Evolutionary conservation across 2,797 vertebrate genomes (phyloP).

Genomic region (Rhodeus uyekii): DNA sequence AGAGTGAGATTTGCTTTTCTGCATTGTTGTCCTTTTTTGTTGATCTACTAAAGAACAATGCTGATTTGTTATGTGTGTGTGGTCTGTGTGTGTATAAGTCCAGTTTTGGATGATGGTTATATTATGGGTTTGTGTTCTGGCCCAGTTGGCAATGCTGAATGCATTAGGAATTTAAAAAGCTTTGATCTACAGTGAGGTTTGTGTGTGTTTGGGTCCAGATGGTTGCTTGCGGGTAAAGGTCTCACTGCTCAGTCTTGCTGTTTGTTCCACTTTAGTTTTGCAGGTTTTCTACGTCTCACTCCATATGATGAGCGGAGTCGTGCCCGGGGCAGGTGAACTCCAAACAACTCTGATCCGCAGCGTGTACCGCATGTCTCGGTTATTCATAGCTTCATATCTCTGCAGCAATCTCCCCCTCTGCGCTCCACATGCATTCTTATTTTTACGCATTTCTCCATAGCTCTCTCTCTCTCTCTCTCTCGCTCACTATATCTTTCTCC

Average conservation of each 20-base stretch:
- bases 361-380: conserved; percentile 32
- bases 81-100: conserved; percentile 12
- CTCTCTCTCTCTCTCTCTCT: conserved; percentile 35
- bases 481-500: neutral
- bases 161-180: conserved; percentile 24
- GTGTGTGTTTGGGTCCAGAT: conserved; percentile 34
- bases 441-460: conserved; percentile 23
- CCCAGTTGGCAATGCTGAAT: conserved; percentile 14
- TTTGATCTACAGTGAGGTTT: conserved; percentile 3
- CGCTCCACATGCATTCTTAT: conserved; percentile 16
- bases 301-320: conserved; percentile 31
- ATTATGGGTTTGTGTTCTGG: conserved; percentile 15
- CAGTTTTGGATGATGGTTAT: conserved; percentile 22
- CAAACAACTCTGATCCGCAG: conserved; percentile 21
- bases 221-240: conserved; percentile 36
- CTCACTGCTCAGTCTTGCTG: conserved; percentile 24
- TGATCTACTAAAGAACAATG: conserved; percentile 29
- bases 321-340: conserved; percentile 32
- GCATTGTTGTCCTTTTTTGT: conserved; percentile 21
- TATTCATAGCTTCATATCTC: conserved; percentile 49
- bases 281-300: conserved; percentile 22
- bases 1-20: conserved; percentile 29
- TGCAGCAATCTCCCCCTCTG: conserved; percentile 35
- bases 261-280: conserved; percentile 39
- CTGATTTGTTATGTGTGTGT: conserved; percentile 26